phyloP scores from a whole-genome alignment of 1,140 invertebrate species.

The Conopomorpha cramerella region DNA sequence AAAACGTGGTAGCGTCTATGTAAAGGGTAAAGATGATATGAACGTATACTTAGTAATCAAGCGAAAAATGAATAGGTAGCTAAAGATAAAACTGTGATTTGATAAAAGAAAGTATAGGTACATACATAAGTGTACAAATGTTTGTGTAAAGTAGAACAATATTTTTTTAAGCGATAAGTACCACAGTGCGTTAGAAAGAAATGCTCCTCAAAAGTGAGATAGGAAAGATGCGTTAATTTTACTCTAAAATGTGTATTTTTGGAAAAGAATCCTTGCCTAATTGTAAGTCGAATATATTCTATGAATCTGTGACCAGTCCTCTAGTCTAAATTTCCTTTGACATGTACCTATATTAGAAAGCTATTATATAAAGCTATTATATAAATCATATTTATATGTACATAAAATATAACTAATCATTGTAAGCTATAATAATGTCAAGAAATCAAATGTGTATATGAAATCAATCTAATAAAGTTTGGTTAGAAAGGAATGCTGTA shows the following conservation, averaged over 20 bases:
- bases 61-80: conserved; percentile 6
- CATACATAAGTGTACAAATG: not conserved
- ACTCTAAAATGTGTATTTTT: not conserved
- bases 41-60: conserved; percentile 78
- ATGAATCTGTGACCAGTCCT: conserved; percentile 38
- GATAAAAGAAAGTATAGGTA: conserved; percentile 7
- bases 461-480: too few species aligned
- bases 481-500: too few species aligned
- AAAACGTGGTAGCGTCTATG: conserved; percentile 83
- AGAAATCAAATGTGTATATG: conserved; percentile 15
- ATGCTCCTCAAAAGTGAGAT: too few species aligned
- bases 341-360: not conserved
- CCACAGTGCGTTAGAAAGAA: too few species aligned
- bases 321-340: conserved; percentile 21
- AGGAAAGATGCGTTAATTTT: not conserved
- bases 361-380: too few species aligned
- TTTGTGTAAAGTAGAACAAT: not conserved
- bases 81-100: conserved; percentile 27
- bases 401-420: too few species aligned
- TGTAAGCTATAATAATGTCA: conserved; percentile 11
- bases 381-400: not conserved
- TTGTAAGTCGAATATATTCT: conserved; percentile 4
- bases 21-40: conserved; percentile 96
- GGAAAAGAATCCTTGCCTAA: conserved; percentile 21
- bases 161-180: not conserved